These are phyloP conservation scores for Calyptomena viridis DNA, from an alignment of 2,113 vertebrate genomes.

Conservation along the genomic window DNA sequence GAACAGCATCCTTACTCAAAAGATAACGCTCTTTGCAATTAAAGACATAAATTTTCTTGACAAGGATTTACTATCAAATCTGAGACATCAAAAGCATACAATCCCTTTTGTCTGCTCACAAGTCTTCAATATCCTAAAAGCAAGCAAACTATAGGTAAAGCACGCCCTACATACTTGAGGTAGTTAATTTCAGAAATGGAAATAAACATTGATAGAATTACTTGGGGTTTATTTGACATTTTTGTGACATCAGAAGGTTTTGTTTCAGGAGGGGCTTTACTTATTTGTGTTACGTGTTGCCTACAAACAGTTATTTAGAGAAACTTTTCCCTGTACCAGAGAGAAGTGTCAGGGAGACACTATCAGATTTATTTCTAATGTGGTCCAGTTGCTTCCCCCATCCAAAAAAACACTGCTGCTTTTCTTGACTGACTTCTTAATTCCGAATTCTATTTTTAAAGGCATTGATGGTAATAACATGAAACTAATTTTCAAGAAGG, in stretches of 20 bases:
- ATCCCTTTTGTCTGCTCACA: background rate
- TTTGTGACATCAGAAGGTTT: background rate
- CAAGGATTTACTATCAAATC: background rate
- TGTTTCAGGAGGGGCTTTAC: background rate
- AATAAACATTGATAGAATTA: background rate
- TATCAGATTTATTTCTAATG: background rate
- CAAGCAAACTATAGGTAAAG: too few relatives aligned
- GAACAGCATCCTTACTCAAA: background rate
- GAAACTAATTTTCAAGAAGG: background rate
- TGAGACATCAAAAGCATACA: background rate
- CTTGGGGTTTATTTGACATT: background rate
- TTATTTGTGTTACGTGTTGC: background rate
- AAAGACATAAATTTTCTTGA: background rate
- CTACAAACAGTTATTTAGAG: background rate
- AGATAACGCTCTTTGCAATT: background rate
- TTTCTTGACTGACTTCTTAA: background rate
- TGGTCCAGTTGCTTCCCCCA: background rate
- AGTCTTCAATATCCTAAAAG: background rate
- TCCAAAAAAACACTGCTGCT: background rate
- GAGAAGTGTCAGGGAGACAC: background rate
- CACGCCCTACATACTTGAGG: too few relatives aligned
- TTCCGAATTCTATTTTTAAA: background rate
- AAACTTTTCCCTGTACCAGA: background rate
- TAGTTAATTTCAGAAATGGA: too few relatives aligned
- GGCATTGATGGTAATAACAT: rapidly evolving